Base-by-base conservation (phyloP, 1,140 invertebrate species). In the Steinernema feltiae region DNA sequence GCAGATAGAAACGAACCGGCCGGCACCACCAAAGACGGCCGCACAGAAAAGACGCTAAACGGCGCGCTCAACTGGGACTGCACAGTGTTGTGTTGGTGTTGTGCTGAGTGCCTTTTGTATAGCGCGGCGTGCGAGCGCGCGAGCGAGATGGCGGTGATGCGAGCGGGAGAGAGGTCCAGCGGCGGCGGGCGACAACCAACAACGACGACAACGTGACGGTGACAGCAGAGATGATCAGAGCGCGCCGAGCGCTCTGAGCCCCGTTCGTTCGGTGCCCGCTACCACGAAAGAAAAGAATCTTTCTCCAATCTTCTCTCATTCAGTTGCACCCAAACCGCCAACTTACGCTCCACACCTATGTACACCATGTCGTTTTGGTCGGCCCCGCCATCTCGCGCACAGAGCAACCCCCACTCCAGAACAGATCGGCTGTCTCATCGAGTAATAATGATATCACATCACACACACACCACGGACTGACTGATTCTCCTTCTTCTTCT, bases 141-240 rank as follows among this genome's bases (percentile, higher is more conserved):
- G 35, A 18, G 35, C 53, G 53, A 63, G 24, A 63, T 63, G 53
- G n/a, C 53, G 53, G 53, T 27, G 53, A 46, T 46, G 53, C 12
- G 53, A 63, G 53, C 53, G 53, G 53, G 53, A 63, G n/a, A n/a
- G 53, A 63, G 53, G 53, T 63, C 53, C 53, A 63, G 53, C 53
- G 53, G 24, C 24, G 53, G 24, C 7, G 15, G 24, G 24, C 53
- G 24, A 27, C 12, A 7, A 27, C 7, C 53, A 27, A 63, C 53
- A 3, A 63, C 53, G 53, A 63, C 35, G 35, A 63, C 53, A 63
- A 63, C 53, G 53, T 63, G 53, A 63, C 53, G 53, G 53, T 63
- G 53, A 63, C 53, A 63, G 53, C 53, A n/a, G n/a, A n/a, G 53
- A 63, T 63, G 53, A 63, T 63, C 53, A 17, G 53, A 63, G 7